Percentiles rank a stretch among this genome's conserved stretches.
These are phyloP conservation scores for Hylomyscus alleni DNA, from an alignment of 2,797 vertebrate species.

Conservation along the genomic window DNA sequence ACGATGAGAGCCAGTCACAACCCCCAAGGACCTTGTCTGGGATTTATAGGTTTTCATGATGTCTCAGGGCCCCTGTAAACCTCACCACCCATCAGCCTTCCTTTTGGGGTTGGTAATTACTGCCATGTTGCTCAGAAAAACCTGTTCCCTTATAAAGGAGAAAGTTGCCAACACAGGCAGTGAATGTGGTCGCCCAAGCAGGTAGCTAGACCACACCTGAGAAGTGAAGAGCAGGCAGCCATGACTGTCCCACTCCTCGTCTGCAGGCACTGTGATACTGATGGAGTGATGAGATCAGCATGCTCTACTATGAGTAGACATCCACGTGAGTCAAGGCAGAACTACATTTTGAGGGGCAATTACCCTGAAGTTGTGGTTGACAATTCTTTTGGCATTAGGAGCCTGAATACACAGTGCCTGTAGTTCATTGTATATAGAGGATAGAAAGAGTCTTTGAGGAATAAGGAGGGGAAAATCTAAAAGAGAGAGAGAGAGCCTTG, in stretches of 20 bases:
- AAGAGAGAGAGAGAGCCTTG: neutral
- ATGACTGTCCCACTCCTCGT: neutral
- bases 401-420: neutral
- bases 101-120: neutral
- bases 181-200: neutral
- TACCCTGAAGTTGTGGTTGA: neutral
- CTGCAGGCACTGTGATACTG: neutral
- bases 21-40: neutral
- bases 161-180: neutral
- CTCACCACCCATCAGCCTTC: neutral
- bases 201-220: neutral
- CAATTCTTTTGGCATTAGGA: neutral
- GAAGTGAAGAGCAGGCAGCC: neutral
- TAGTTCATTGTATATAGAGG: neutral
- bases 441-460: neutral
- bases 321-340: neutral
- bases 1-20: neutral
- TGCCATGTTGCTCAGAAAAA: slow-evolving; percentile 19
- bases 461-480: neutral
- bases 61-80: neutral
- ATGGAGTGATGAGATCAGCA: no score
- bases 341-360: no score
- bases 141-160: neutral
- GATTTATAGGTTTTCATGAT: neutral
- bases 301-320: neutral